Evolutionary conservation across 2,797 vertebrate genomes (phyloP), one percentile per base, ranked within the genome.

Genomic region (Danio albolineatus): DNA sequence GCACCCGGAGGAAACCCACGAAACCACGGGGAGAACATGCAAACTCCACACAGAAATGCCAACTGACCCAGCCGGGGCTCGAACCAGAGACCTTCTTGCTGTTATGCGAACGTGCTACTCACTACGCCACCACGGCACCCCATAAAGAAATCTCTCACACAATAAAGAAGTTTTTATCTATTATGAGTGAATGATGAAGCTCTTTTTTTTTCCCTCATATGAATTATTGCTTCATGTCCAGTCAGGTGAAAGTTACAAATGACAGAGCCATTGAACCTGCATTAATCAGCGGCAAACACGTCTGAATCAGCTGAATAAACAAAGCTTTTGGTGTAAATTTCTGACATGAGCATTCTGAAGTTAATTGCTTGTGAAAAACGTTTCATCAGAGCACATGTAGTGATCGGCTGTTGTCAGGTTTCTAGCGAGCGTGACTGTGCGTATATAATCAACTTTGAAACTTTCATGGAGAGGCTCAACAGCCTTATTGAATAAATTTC

Each of bases 281-380:
- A n/a, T 9, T 19, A 49, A 60, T 73, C 10, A 0, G 41, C 19
- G 57, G 6, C 7, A 51, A 39, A 19, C 57, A 17, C 10, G 10
- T 60, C 21, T 60, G 57, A 19, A 49, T 74, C 1, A 74, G 21
- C 21, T 51, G 44, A 8, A 67, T 67, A 49, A 67, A 67, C 65
- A 67, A 36, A n/a, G 21, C 13, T 2, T 10, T 49, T 21, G 1
- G 4, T n/a, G 65, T 49, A 67, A 49, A 67, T 9, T 67, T 49
- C 43, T 49, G 65, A 67, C 21, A 38, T 7, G 21, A 67, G 19
- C 48, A 67, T 36, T 38, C 21, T 38, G 14, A 49, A 41, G 61
- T 19, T 65, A 64, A 67, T 67, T 49, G 19, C 13, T 49, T 36
- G 19, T 48, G 44, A 16, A 13, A 71, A 71, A 21, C 48, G 6